Conservation (phyloP, 1,140 invertebrate species). For the Danaus melanippus region DNA sequence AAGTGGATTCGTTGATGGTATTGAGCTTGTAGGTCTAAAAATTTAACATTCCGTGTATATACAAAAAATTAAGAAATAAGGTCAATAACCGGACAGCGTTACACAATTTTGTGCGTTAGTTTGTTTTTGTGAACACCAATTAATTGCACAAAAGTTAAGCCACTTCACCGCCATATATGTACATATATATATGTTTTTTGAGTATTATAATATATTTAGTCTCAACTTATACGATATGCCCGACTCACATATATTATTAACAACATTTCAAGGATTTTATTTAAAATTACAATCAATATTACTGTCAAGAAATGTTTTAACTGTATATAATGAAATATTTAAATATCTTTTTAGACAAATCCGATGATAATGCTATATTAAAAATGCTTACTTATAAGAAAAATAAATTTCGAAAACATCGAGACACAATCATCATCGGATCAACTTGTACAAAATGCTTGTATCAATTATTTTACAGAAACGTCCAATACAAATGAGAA, state of each 20-base stretch:
- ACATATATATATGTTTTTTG: not conserved
- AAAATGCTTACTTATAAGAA: no score
- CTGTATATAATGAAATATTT: no score
- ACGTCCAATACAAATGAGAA: no score
- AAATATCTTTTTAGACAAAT: no score
- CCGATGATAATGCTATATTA: no score
- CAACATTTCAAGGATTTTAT: no score
- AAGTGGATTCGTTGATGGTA: no score
- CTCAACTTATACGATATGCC: constrained; percentile 1
- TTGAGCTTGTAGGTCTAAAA: no score
- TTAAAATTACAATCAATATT: no score
- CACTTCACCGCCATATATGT: not conserved
- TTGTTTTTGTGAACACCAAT: constrained; percentile 28
- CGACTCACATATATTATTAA: constrained; percentile 3
- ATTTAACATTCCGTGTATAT: not conserved
- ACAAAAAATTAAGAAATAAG: not conserved
- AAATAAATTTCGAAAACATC: not conserved
- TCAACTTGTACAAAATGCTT: not conserved
- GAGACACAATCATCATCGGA: constrained; percentile 1
- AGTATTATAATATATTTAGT: not conserved
- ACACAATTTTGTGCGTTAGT: constrained; percentile 26
- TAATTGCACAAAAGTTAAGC: constrained; percentile 19
- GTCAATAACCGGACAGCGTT: no score
- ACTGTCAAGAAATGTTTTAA: no score
- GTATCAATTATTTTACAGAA: not conserved